Evolutionary conservation across 2,113 vertebrate species (phyloP).

Genomic region (Callipepla squamata): DNA sequence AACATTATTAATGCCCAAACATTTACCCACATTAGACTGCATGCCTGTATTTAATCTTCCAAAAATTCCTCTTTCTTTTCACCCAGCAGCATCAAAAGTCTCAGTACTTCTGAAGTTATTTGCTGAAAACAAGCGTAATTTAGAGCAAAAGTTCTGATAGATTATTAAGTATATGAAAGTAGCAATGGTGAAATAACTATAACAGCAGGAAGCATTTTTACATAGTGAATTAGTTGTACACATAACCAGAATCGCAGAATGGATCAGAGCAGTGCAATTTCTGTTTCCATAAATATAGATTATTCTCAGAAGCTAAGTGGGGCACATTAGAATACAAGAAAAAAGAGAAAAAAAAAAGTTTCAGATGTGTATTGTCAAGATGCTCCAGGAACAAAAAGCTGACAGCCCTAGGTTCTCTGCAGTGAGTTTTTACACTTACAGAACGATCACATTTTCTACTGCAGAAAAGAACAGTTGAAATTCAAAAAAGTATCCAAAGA

Average conservation of each 20-base stretch:
- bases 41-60: not conserved
- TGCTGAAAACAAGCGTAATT: not conserved
- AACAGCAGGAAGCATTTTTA: conserved; percentile 7
- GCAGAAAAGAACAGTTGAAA: not conserved
- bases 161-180: not conserved
- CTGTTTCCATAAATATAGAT: conserved; percentile 29
- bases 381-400: not conserved
- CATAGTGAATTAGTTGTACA: conserved; percentile 2
- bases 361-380: not conserved
- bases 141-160: not conserved
- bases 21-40: not conserved
- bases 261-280: conserved; percentile 4
- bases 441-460: not conserved
- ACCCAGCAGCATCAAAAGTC: not conserved
- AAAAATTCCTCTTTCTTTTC: not conserved
- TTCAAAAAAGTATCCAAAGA: not conserved
- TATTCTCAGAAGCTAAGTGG: not conserved
- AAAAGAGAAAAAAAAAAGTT: too few species aligned
- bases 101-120: conserved; percentile 8
- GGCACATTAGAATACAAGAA: not conserved
- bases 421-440: not conserved
- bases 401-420: not conserved
- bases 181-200: not conserved
- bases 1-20: not conserved
- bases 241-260: not conserved